Base-by-base conservation (phyloP, 2,113 vertebrate species). In the Trinectes maculatus region DNA sequence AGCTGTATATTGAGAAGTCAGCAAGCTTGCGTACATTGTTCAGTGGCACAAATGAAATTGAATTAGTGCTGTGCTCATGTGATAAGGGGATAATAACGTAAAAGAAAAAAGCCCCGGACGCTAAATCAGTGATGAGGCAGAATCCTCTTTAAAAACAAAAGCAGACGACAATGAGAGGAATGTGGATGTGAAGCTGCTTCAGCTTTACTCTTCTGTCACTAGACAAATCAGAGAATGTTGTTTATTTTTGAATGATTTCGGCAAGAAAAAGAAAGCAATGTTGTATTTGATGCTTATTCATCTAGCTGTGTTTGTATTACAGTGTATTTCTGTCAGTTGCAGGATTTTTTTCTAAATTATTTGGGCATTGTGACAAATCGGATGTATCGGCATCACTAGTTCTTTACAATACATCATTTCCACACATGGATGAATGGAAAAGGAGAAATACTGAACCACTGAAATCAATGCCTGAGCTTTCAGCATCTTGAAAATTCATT, bases 241-340 rank as follows among this genome's bases (percentile, higher is more conserved):
- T n/a, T 26, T 12, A 18, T 48, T 25, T 29, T 25, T 29, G 37
- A 40, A 19, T n/a, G 8, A 65, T 56, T 29, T 39, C 8, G 36
- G 43, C n/a, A 60, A 56, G 49, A 46, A 48, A 53, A 52, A 73
- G 6, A 28, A 53, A 37, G 21, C 11, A 25, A 46, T 49, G 37
- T 85, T 60, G 47, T 60, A 49, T 46, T 79, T 81, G 8, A 71
- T 40, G 48, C 18, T 53, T 62, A 48, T 71, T 52, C 29, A 52
- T 77, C 63, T 68, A 71, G 43, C 66, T 64, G 69, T 81, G 42
- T 75, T 39, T n/a, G 15, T 74, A 61, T 77, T 54, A n/a, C 52
- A 63, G 37, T 53, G 36, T 75, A 37, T 71, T 57, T 69, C 33
- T 52, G 42, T 71, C 56, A 51, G 56, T 53, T 65, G 22, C 34